phyloP scores from a whole-genome alignment of 2,888 invertebrate genomes.

The Nephrotoma flavescens region DNA sequence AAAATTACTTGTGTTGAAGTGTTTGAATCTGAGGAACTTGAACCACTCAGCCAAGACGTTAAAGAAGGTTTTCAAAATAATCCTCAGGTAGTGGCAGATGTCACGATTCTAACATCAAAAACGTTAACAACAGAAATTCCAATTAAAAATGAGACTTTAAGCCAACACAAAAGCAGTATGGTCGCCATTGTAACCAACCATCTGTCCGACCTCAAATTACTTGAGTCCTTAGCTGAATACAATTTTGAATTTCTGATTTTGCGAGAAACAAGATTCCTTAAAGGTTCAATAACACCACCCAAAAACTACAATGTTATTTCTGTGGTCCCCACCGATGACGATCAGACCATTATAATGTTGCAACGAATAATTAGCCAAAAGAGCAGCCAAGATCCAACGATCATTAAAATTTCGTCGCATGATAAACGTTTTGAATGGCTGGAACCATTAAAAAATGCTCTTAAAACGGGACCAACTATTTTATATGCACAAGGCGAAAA shows the following conservation, averaged over 20 bases:
- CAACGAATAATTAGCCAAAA: slow-evolving; percentile 20
- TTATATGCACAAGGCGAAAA: slow-evolving; percentile 49
- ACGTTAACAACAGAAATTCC: slow-evolving; percentile 35
- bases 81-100: slow-evolving; percentile 52
- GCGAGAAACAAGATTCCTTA: slow-evolving; percentile 41
- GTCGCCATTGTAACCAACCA: slow-evolving; percentile 22
- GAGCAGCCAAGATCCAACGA: slow-evolving; percentile 14
- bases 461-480: slow-evolving; percentile 24
- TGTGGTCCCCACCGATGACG: slow-evolving; percentile 19
- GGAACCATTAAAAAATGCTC: slow-evolving; percentile 19
- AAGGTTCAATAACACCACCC: slow-evolving; percentile 21
- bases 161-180: slow-evolving; percentile 23
- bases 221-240: slow-evolving; percentile 8
- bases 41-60: slow-evolving; percentile 39
- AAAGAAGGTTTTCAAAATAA: slow-evolving; percentile 46
- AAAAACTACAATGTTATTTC: slow-evolving; percentile 20
- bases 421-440: slow-evolving; percentile 26
- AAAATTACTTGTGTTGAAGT: slow-evolving; percentile 48
- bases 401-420: slow-evolving; percentile 19
- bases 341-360: slow-evolving; percentile 22
- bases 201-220: background rate
- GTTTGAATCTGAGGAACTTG: slow-evolving; percentile 31
- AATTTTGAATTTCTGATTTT: slow-evolving; percentile 32
- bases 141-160: slow-evolving; percentile 45
- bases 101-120: slow-evolving; percentile 35